These are phyloP conservation scores for Oncorhynchus tshawytscha DNA, from an alignment of 2,113 vertebrate species.

Conservation along the genomic window DNA sequence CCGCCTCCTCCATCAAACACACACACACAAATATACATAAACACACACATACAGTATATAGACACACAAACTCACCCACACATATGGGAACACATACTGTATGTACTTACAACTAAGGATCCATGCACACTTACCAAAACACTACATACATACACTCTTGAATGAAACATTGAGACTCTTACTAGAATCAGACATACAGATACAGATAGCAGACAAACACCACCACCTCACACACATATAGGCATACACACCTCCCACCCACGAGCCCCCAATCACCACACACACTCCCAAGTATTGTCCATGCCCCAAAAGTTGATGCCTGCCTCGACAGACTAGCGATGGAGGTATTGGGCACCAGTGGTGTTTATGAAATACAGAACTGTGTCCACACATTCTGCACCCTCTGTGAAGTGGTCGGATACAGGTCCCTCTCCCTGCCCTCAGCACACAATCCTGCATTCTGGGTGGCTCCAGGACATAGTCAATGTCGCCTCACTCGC, in stretches of 20 bases:
- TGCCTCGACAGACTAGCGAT: constrained; percentile 60
- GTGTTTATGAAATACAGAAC: constrained; percentile 68
- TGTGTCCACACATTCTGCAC: constrained; percentile 69
- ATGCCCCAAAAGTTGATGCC: constrained; percentile 46
- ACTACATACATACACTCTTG: too few relatives aligned
- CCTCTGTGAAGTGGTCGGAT: constrained; percentile 70
- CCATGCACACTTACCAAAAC: background rate
- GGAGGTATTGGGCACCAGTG: constrained; percentile 62
- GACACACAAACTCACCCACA: constrained; percentile 27
- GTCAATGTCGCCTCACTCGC: constrained; percentile 48
- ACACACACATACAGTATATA: constrained; percentile 26
- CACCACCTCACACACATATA: constrained; percentile 35
- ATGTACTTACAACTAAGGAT: too few relatives aligned
- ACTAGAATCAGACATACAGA: too few relatives aligned
- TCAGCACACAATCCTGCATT: constrained; percentile 48
- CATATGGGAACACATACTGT: too few relatives aligned
- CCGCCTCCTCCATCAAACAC: constrained; percentile 56
- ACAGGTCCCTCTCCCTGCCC: constrained; percentile 49
- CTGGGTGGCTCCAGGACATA: constrained; percentile 68
- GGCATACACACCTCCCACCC: constrained; percentile 39
- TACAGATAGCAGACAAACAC: constrained; percentile 56
- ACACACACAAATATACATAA: background rate
- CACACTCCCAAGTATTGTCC: constrained; percentile 64
- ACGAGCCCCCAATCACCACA: constrained; percentile 9
- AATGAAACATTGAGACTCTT: background rate